Evolutionary conservation across 2,797 vertebrate genomes (phyloP).

Genomic region (Alectoris magna): DNA sequence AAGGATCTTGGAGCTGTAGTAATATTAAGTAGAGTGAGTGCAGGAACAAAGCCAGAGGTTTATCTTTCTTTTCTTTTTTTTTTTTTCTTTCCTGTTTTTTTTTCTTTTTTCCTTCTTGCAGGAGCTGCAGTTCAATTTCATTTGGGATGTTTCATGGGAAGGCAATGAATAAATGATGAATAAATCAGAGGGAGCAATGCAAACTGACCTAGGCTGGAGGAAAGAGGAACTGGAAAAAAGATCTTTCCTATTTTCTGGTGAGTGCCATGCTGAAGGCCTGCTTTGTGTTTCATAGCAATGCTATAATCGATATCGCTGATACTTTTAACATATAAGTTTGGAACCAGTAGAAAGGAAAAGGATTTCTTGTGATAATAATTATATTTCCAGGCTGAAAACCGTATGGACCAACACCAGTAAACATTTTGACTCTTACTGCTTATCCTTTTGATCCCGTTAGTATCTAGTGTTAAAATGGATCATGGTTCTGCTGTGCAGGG

Average conservation of each 20-base stretch:
- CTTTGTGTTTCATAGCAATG: background rate
- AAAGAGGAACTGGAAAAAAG: background rate
- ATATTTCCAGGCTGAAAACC: background rate
- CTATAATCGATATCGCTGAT: background rate
- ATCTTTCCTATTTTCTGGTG: background rate
- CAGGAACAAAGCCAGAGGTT: background rate
- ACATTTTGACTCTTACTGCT: background rate
- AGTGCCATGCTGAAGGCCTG: background rate
- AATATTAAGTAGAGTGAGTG: background rate
- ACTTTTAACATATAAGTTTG: background rate
- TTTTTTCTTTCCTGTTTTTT: background rate
- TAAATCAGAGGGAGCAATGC: background rate
- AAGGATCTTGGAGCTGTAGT: background rate
- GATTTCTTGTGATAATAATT: background rate
- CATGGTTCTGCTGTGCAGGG: background rate
- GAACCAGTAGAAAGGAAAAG: background rate
- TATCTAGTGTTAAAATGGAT: background rate
- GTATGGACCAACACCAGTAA: background rate
- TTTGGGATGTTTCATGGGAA: background rate
- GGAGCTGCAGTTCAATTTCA: background rate
- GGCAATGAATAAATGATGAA: slow-evolving; percentile 1
- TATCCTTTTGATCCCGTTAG: background rate
- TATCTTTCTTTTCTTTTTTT: background rate
- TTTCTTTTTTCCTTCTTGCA: background rate
- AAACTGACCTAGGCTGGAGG: background rate